Evolutionary conservation across 92 coral and sea anemone genomes (phyloP).

Genomic region (Porites rus): DNA sequence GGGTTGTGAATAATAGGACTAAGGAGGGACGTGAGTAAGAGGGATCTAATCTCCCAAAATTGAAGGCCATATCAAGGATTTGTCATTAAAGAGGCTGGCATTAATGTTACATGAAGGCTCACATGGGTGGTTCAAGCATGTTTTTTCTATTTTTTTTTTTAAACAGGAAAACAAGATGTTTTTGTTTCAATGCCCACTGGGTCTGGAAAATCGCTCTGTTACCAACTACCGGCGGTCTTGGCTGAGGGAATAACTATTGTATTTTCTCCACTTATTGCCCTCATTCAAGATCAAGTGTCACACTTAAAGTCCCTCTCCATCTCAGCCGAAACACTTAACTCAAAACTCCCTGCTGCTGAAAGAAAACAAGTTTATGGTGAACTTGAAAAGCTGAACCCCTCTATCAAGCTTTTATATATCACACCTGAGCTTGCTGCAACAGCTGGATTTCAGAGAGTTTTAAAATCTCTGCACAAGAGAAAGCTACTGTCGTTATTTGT

Average conservation of each 20-base stretch:
- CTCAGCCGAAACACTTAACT: conserved; percentile 87
- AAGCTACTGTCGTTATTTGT: conserved; percentile 82
- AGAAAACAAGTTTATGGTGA: conserved; percentile 79
- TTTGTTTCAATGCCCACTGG: conserved; percentile 99
- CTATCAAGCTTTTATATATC: conserved; percentile 82
- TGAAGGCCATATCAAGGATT: too few species aligned
- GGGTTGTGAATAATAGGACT: too few species aligned
- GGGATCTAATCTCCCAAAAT: too few species aligned
- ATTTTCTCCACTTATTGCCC: conserved; percentile 94
- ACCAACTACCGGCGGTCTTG: conserved; percentile 89
- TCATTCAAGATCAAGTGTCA: conserved; percentile 93
- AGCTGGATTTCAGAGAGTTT: conserved; percentile 77
- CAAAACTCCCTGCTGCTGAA: conserved; percentile 78
- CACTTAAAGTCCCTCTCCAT: conserved; percentile 69
- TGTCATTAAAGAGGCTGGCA: too few species aligned
- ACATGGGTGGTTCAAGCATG: too few species aligned
- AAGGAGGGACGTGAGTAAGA: too few species aligned
- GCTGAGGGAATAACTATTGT: conserved; percentile 84
- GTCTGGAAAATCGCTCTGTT: conserved; percentile 93
- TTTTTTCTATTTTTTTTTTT: too few species aligned
- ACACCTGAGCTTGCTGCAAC: conserved; percentile 98
- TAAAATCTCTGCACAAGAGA: conserved; percentile 71
- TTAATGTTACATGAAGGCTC: too few species aligned
- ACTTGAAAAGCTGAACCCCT: conserved; percentile 71
- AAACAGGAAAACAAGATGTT: conserved; percentile 87